These are phyloP conservation scores for Drosophila bunnanda DNA, from an alignment of 2,888 invertebrate species.

Conservation along the genomic window DNA sequence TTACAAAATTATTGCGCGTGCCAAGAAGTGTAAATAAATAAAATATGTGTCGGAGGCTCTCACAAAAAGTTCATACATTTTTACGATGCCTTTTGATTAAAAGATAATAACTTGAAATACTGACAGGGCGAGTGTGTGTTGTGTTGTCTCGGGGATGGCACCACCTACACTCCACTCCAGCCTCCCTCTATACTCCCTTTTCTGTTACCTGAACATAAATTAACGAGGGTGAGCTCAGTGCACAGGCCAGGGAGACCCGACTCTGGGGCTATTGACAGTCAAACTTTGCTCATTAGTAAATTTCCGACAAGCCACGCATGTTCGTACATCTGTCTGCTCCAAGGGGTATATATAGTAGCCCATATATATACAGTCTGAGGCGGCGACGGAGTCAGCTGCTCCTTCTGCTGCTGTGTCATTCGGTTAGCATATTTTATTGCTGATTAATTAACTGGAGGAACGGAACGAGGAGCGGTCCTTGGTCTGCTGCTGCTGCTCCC, in stretches of 20 bases:
- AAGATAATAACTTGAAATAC: conserved; percentile 53
- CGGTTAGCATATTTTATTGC: conserved; percentile 70
- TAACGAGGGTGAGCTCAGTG: conserved; percentile 37
- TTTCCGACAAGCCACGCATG: conserved; percentile 54
- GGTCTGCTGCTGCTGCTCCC: conserved; percentile 17
- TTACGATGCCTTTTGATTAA: conserved; percentile 63
- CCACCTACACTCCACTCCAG: conserved; percentile 14
- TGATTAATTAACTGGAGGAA: conserved; percentile 68
- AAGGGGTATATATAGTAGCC: conserved; percentile 12
- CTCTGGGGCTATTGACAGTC: conserved; percentile 29
- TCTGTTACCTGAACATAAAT: conserved; percentile 56
- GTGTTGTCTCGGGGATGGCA: conserved; percentile 3
- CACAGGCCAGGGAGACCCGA: not conserved
- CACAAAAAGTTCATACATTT: conserved; percentile 67
- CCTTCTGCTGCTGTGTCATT: conserved; percentile 42
- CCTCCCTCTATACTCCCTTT: conserved; percentile 21
- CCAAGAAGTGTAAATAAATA: conserved; percentile 42
- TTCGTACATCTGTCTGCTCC: conserved; percentile 27
- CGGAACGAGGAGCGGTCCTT: conserved; percentile 1
- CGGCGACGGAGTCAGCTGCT: conserved; percentile 16
- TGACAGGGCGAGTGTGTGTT: not conserved
- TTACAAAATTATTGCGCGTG: conserved; percentile 2
- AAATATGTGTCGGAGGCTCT: conserved; percentile 21
- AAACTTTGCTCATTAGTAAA: conserved; percentile 76
- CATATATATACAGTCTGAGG: not conserved